Evolutionary conservation across 2,113 vertebrate genomes (phyloP).

Genomic region (Myrmecophaga tridactyla): DNA sequence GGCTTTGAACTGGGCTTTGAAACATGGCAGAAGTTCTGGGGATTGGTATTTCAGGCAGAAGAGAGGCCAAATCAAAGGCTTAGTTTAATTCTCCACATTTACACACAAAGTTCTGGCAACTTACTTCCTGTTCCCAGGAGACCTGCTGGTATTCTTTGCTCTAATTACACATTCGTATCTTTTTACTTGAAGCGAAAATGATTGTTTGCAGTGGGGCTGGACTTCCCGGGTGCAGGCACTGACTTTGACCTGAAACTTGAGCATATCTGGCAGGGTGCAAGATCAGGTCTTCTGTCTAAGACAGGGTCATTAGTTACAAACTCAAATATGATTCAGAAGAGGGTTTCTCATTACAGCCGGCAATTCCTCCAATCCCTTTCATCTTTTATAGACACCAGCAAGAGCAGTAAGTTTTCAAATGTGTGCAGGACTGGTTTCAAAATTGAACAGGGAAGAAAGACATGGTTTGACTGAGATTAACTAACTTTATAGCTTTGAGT

Average conservation of each 20-base stretch:
- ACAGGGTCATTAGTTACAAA: not conserved
- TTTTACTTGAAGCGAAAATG: not conserved
- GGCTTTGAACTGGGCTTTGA: not conserved
- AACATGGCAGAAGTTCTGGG: not conserved
- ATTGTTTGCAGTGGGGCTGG: not conserved
- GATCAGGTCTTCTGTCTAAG: not conserved
- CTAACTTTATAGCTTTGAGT: not conserved
- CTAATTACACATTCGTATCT: not conserved
- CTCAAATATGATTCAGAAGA: not conserved
- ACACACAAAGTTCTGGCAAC: not conserved
- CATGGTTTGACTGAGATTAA: not conserved
- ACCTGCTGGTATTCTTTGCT: not conserved
- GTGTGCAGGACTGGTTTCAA: not conserved
- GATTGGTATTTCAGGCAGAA: not conserved
- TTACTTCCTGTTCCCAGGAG: not conserved
- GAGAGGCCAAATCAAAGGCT: not conserved
- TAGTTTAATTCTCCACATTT: not conserved
- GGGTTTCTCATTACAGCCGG: not conserved
- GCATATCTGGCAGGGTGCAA: not conserved
- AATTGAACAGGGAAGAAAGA: not conserved
- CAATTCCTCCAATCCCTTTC: not conserved
- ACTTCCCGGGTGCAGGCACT: not conserved
- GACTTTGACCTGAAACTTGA: not conserved
- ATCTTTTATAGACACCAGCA: not conserved
- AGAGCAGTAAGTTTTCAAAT: not conserved